These are phyloP conservation scores for Pheosia tremula DNA, from an alignment of 2,888 invertebrate species.

Conservation along the genomic window DNA sequence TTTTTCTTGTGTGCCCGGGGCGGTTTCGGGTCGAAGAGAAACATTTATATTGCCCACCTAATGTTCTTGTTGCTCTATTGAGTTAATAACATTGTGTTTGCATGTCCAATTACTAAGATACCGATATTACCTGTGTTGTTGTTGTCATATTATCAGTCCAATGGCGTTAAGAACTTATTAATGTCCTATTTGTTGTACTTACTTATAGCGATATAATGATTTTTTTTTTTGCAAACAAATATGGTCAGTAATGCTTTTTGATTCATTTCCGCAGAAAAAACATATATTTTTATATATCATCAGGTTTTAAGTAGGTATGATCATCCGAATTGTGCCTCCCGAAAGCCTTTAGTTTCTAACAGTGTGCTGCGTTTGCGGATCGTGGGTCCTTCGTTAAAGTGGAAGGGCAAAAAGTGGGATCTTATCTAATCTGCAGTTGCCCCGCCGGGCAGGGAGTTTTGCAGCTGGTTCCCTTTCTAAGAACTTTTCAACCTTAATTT, in stretches of 20 bases:
- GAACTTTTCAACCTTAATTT: slow-evolving; percentile 29
- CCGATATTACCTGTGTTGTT: neutral
- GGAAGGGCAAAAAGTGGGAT: slow-evolving; percentile 44
- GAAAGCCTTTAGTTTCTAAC: slow-evolving; percentile 26
- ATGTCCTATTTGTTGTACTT: no score
- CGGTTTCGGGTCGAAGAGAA: neutral
- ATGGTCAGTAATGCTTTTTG: no score
- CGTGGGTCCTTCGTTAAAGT: slow-evolving; percentile 49
- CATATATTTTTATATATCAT: no score
- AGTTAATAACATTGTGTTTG: neutral
- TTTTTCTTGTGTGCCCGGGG: slow-evolving; percentile 8
- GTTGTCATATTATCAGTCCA: neutral
- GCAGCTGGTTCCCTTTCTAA: slow-evolving; percentile 25
- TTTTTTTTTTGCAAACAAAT: no score
- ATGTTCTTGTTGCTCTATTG: neutral
- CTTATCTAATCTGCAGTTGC: slow-evolving; percentile 39
- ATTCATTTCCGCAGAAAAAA: no score
- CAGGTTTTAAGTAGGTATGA: no score
- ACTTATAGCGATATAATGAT: no score
- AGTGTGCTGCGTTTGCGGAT: slow-evolving; percentile 36
- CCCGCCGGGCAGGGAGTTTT: slow-evolving; percentile 26
- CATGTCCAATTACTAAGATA: neutral
- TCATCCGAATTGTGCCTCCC: slow-evolving; percentile 11
- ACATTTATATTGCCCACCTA: neutral
- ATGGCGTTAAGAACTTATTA: no score